Evolutionary conservation across 2,113 vertebrate genomes (phyloP), one percentile per base, ranked within the genome.

Genomic region (Charina bottae): DNA sequence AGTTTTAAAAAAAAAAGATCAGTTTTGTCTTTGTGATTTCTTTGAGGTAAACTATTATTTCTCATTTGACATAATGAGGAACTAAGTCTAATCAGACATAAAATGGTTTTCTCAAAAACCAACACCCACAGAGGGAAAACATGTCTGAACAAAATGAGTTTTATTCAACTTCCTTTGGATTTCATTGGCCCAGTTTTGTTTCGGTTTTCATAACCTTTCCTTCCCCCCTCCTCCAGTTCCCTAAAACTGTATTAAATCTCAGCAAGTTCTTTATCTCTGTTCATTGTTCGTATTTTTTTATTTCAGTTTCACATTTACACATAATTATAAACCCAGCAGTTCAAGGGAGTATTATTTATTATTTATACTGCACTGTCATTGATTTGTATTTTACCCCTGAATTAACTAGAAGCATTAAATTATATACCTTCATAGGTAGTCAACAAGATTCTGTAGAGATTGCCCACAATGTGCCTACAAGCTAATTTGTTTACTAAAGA

Each of bases 331-430:
- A 97, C 94, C 96, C 90, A 91, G 94, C 96, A 95, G 68, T 95
- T 96, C 95, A 96, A 96, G 95, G 93, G 93, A 96, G 92, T 94
- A 94, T 89, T 97, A 95, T 97, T 96, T 96, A 95, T 95, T 95
- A 96, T 97, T 97, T 96, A 97, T 93, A 86, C 95, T 90, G 49
- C 87, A 93, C 72, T 93, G 89, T 97, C 96, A 97, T 91, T 95
- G 89, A 90, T 93, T 98, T 95, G 93, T 83, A 93, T 94, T 97
- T 97, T 95, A 95, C 94, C 93, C 95, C 94, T 92, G 95, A 97
- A 97, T 98, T 97, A 97, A 96, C 94, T 94, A 88, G 90, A 94
- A 95, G 89, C 93, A 96, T 97, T 96, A 97, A 97, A 96, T 97
- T 95, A 96, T 94, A 95, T 95, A 96, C 94, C 95, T 96, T 95